A percentile compares a stretch with the other conserved stretches of the same genome.
These are phyloP conservation scores for Cremastobaeus sp. DNA, from an alignment of 2,888 invertebrate species.

Conservation along the genomic window DNA sequence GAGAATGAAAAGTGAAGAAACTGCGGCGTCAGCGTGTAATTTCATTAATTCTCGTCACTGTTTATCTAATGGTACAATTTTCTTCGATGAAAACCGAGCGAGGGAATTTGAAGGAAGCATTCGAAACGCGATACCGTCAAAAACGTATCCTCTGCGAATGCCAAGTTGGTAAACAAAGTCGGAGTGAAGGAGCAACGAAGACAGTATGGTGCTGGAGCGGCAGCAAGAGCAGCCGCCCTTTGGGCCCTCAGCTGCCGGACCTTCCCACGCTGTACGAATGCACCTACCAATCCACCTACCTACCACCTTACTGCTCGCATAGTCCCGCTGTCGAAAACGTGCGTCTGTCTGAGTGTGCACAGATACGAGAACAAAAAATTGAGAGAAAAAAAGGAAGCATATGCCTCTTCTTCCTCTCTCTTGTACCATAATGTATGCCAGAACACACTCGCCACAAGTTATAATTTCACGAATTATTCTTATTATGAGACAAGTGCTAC, in stretches of 20 bases:
- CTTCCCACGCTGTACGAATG: conserved; percentile 76
- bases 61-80: too few relatives aligned
- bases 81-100: too few relatives aligned
- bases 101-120: conserved; percentile 23
- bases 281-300: conserved; percentile 67
- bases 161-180: conserved; percentile 44
- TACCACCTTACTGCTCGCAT: conserved; percentile 61
- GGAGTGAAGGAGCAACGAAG: conserved; percentile 42
- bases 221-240: conserved; percentile 66
- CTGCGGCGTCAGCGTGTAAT: not conserved
- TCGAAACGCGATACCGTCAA: conserved; percentile 53
- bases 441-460: conserved; percentile 19
- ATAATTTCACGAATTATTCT: conserved; percentile 50
- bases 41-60: conserved; percentile 4
- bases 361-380: conserved; percentile 46
- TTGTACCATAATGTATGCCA: conserved; percentile 25
- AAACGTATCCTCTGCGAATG: conserved; percentile 50
- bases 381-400: conserved; percentile 49
- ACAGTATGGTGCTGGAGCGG: conserved; percentile 41
- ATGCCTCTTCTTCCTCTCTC: conserved; percentile 20
- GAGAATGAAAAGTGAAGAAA: not conserved
- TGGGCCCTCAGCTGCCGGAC: conserved; percentile 75
- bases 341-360: conserved; percentile 32
- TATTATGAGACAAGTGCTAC: conserved; percentile 36
- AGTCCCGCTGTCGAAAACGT: conserved; percentile 45